These are phyloP conservation scores for Halcyon malimbica DNA, from an alignment of 2,113 vertebrate genomes.

Conservation along the genomic window DNA sequence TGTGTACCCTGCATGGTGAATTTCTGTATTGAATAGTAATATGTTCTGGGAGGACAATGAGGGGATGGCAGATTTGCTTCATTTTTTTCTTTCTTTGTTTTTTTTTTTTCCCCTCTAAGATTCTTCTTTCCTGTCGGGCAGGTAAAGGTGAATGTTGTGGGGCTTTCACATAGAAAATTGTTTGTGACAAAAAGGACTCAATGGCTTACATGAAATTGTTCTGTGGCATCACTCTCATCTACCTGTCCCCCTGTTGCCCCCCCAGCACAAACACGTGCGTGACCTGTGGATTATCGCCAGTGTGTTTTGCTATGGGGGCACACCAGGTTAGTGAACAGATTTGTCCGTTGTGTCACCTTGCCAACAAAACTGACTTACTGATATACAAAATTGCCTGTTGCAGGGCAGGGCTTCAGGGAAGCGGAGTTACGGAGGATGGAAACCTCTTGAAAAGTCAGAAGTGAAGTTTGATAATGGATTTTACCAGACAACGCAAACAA, in stretches of 20 bases:
- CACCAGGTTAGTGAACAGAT: neutral
- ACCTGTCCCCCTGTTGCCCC: fast-evolving
- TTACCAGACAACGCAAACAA: neutral
- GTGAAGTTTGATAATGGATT: neutral
- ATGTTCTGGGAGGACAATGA: neutral
- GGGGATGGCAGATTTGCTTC: neutral
- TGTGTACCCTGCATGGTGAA: fast-evolving
- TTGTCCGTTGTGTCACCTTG: neutral
- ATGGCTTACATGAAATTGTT: neutral
- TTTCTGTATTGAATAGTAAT: fast-evolving
- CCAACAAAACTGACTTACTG: neutral
- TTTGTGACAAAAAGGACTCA: neutral
- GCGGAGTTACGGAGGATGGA: neutral
- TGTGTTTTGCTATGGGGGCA: fast-evolving
- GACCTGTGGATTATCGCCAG: neutral
- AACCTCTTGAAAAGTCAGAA: neutral
- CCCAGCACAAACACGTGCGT: fast-evolving
- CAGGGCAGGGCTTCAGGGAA: neutral
- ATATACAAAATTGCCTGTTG: neutral
- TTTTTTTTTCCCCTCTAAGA: too few relatives aligned
- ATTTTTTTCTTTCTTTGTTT: too few relatives aligned
- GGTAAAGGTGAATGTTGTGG: neutral
- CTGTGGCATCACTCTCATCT: neutral
- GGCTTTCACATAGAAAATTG: neutral
- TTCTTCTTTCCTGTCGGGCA: neutral